Evolutionary conservation across 1,140 invertebrate species (phyloP), one percentile per base, ranked within the genome.

Genomic region (Leptopilina boulardi): DNA sequence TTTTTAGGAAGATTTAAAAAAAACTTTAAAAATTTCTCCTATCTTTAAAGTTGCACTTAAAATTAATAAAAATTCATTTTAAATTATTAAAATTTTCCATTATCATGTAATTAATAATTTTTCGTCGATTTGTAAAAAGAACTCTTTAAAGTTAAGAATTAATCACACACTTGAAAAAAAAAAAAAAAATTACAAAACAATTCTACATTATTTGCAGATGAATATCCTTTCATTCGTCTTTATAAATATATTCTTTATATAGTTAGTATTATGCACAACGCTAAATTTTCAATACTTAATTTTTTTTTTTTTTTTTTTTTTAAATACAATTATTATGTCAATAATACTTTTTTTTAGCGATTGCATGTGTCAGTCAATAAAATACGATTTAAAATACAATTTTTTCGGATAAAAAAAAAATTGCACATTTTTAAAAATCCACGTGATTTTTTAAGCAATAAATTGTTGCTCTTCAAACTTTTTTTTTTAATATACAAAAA

Each of bases 311-410:
- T n/a, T n/a, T n/a, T n/a, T n/a, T n/a, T 23, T 59, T 21, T 11
- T 30, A 66, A 38, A 38, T 38, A 38, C 23, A 66, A 26, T 21
- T 21, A 59, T 11, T 66, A 66, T 66, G 15, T 66, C 21, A 23
- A 66, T 66, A 66, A 66, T 66, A 66, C 21, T 51, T 51, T 47
- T 47, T 47, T 51, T 51, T 51, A 51, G n/a, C 47, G 47, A 51
- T 51, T 51, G 47, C 47, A 51, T n/a, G 6, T 18, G 47, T 51
- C 47, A 51, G 47, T 51, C 47, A n/a, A 66, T 66, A 66, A 66
- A 66, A 66, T n/a, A 56, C 30, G 4, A 59, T 23, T 59, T 21
- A 3, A 51, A 51, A 0, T 59, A 23, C 54, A 54, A 54, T 18
- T 19, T 54, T 44, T 44, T 10, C n/a, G n/a, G n/a, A n/a, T n/a